Percentiles rank a stretch among this genome's conserved stretches.
phyloP scores from a whole-genome alignment of 2,797 vertebrate genomes.

The Molossus alvarezi region DNA sequence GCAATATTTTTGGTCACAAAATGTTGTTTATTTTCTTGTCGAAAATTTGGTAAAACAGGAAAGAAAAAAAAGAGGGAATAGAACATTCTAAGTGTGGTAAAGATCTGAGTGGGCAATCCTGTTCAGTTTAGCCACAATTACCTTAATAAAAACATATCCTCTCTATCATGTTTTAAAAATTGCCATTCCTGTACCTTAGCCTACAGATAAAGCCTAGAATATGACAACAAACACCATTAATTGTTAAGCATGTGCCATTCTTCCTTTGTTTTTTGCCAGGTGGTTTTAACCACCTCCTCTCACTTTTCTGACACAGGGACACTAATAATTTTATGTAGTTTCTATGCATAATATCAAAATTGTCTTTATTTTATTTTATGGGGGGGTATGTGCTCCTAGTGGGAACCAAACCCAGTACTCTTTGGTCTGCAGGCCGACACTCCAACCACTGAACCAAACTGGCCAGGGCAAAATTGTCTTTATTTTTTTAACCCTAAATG shows the following conservation, averaged over 20 bases:
- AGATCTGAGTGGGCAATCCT: background rate
- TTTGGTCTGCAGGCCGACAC: too few species aligned
- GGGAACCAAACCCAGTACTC: too few species aligned
- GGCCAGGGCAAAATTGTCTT: background rate
- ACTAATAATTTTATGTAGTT: background rate
- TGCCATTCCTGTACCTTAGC: background rate
- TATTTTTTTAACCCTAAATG: background rate
- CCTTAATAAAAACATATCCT: background rate
- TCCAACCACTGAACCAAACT: too few species aligned
- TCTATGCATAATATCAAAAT: background rate
- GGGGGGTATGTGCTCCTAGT: too few species aligned
- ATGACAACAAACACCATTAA: background rate
- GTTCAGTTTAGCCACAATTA: background rate
- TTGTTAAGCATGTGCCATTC: background rate
- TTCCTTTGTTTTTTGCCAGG: background rate
- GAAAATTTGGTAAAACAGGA: constrained; percentile 80
- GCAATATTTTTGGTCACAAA: constrained; percentile 84
- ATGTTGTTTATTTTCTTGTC: constrained; percentile 85
- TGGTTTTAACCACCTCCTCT: background rate
- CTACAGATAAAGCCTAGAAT: background rate
- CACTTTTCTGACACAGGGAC: background rate
- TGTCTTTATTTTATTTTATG: background rate
- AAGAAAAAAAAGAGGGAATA: constrained; percentile 87
- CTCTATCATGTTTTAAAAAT: background rate
- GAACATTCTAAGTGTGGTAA: background rate